Base-by-base conservation (phyloP, 1,140 invertebrate genomes). In the Diachasma alloeum region DNA sequence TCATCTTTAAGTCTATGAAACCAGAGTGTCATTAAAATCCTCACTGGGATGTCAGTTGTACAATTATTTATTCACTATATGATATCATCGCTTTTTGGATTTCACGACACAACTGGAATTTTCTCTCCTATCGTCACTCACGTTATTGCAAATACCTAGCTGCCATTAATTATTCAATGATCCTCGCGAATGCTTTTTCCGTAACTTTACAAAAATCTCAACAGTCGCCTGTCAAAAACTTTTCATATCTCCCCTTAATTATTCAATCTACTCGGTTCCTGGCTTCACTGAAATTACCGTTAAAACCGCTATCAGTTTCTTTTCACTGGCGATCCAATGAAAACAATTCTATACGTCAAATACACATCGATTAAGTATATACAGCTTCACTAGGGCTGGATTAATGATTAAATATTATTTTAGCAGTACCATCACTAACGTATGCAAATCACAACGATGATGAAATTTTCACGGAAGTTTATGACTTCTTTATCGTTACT, bases 361-460 rank as follows among this genome's bases (percentile, higher is more conserved):
- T 87, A 89, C 87, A 89, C 87, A 89, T 86, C 84, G 83, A 89
- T 83, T 83, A 80, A 83, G 85, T 85, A 89, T 89, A 87, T 86
- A 90, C 84, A 87, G 83, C 81, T 80, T 84, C 84, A 84, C 86
- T 87, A 87, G 86, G 31, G 76, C 83, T 84, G 86, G 80, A 13
- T 90, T 86, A 85, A 82, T 85, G 87, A 85, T 90, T 89, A 90
- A 88, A 88, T 89, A 90, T 83, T 31, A 31, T 31, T 86, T 72
- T 48, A 73, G 82, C 80, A 83, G 82, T 87, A 86, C 86, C 63
- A 84, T 82, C 81, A 82, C 83, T 88, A 84, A 86, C 81, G 83
- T 86, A 88, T 81, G 83, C 87, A 88, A 79, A 89, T 89, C 88
- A 90, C 88, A 90, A 90, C 86, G 83, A 89, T 85, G 85, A 90